These are phyloP conservation scores for Mya arenaria DNA, from an alignment of 1,140 invertebrate species.

Conservation along the genomic window DNA sequence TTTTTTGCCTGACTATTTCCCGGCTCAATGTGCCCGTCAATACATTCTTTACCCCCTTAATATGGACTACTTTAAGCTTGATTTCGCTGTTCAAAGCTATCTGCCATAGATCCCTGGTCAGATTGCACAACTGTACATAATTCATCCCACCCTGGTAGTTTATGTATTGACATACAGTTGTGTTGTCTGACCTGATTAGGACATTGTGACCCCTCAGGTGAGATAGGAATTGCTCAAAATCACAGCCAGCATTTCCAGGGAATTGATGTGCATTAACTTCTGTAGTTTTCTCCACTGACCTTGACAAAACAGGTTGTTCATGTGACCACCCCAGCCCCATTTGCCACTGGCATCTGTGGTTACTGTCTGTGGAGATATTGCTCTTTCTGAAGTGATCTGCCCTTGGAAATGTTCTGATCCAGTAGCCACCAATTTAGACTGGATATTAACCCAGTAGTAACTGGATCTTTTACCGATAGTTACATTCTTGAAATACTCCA, in stretches of 20 bases:
- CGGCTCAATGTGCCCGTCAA: not conserved
- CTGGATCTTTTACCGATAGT: not conserved
- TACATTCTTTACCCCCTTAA: not conserved
- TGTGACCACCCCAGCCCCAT: conserved; percentile 20
- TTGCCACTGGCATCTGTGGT: conserved; percentile 6
- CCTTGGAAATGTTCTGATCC: not conserved
- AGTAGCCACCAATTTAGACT: not conserved
- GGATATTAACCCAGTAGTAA: not conserved
- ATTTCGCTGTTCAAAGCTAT: conserved; percentile 14
- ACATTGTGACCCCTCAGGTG: conserved; percentile 10
- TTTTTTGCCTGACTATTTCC: not conserved
- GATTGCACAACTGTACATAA: conserved; percentile 5
- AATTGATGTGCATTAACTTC: conserved; percentile 21
- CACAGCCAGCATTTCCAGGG: conserved; percentile 34
- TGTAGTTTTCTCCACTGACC: conserved; percentile 3
- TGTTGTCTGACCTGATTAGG: conserved; percentile 27
- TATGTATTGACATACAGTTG: conserved; percentile 22
- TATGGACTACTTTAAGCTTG: not conserved
- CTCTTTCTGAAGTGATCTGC: not conserved
- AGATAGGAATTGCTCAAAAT: not conserved
- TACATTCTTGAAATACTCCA: not conserved
- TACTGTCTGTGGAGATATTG: not conserved
- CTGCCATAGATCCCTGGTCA: conserved; percentile 4
- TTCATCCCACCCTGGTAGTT: conserved; percentile 2
- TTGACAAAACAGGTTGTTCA: not conserved